These are phyloP conservation scores for Crambe crambe DNA, from an alignment of 37 sponge, comb jelly and placozoan species.

Conservation along the genomic window DNA sequence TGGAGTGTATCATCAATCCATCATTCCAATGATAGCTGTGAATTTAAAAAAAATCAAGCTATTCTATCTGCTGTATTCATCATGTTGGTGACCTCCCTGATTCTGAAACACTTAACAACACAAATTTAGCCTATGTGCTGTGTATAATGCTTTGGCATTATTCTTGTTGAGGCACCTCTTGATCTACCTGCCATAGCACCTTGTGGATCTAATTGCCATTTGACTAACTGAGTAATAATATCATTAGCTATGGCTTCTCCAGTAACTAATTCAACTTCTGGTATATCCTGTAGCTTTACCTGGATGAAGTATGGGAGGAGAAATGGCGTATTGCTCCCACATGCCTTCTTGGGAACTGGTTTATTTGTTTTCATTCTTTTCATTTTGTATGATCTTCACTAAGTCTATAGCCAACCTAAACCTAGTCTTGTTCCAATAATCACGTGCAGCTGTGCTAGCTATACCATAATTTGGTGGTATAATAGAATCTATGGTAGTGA, in stretches of 20 bases:
- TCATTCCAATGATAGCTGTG: constrained; percentile 17
- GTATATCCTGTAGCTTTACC: no score
- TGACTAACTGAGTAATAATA: neutral
- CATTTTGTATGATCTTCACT: no score
- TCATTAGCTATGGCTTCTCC: neutral
- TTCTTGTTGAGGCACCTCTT: neutral
- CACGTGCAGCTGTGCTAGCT: no score
- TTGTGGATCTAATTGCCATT: neutral
- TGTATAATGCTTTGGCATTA: neutral
- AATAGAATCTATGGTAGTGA: no score
- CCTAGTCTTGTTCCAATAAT: no score
- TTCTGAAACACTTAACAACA: neutral
- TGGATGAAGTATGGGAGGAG: no score
- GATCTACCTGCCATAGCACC: constrained; percentile 16
- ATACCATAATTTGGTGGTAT: no score
- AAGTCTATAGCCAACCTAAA: no score
- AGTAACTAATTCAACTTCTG: no score
- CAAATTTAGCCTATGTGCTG: constrained; percentile 5
- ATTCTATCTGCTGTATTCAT: neutral
- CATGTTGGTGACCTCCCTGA: neutral
- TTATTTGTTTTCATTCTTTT: no score
- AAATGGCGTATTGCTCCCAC: no score
- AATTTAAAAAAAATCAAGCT: neutral
- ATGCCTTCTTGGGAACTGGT: no score
- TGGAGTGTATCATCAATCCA: constrained; percentile 19